A percentile compares a stretch with the other conserved stretches of the same genome.
Evolutionary conservation across 2,888 invertebrate genomes (phyloP).

Genomic region (Perizoma flavofasciatum): DNA sequence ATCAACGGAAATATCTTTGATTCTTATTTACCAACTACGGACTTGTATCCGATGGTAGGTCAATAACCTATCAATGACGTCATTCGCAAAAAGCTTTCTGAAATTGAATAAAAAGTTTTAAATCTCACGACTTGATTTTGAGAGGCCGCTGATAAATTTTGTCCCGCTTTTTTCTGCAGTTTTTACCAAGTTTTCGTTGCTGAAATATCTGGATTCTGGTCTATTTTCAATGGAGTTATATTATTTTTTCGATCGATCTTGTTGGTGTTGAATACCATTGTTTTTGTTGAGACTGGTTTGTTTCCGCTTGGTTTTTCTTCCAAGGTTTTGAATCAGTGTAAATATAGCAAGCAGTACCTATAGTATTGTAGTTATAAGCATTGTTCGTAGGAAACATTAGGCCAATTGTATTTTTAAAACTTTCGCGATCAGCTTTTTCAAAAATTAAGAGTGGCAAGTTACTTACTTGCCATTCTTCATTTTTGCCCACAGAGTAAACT

Average conservation of each 20-base stretch:
- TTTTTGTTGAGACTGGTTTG: conserved; percentile 5
- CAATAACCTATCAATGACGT: conserved; percentile 19
- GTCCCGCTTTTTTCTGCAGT: neutral
- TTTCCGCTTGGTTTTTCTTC: neutral
- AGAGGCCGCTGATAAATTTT: neutral
- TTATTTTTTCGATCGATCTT: neutral
- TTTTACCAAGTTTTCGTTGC: neutral
- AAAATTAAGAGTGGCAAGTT: too few relatives aligned
- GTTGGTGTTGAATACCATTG: conserved; percentile 5
- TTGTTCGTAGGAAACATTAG: too few relatives aligned
- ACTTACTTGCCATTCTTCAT: too few relatives aligned
- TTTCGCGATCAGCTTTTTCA: too few relatives aligned
- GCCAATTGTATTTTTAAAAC: too few relatives aligned
- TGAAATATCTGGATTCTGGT: neutral
- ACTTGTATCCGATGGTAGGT: conserved; percentile 15
- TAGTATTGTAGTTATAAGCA: too few relatives aligned
- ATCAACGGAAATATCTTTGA: conserved; percentile 1
- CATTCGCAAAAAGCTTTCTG: conserved; percentile 14
- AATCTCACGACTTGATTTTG: neutral
- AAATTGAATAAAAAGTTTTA: too few relatives aligned
- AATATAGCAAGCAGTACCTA: neutral
- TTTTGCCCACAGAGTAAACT: too few relatives aligned
- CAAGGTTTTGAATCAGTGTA: conserved; percentile 2
- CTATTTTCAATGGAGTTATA: conserved; percentile 6
- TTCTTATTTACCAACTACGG: conserved; percentile 11